Evolutionary conservation across 2,797 vertebrate species (phyloP), one percentile per base, ranked within the genome.

Genomic region (Etheostoma nigrum): DNA sequence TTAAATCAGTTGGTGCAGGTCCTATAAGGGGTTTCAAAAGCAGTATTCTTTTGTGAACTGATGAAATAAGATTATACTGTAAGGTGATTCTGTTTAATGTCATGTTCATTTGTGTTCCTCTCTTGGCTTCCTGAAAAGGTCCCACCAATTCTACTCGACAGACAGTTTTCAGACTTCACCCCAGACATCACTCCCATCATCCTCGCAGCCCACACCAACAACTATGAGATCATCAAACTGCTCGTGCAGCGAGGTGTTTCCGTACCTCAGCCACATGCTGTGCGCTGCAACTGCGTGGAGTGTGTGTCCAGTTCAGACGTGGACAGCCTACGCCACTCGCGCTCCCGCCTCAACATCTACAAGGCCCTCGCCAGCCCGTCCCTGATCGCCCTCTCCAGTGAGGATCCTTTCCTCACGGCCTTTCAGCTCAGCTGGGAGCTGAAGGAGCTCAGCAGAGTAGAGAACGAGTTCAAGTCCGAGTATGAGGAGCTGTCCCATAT

Each of bases 351-450:
- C 25, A 99, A 99, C 83, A 97, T 98, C 91, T 99, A 99, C 94
- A 97, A 94, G 91, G 98, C 98, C 47, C 92, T 99, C 25, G 90
- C 98, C 5, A 99, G 98, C 82, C 96, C 98, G 0, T 99, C 98
- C 0, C 91, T 99, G 80, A 96, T 99, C 3, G 96, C 98, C 6
- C 88, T 99, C 64, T 99, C 98, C 67, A 99, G 98, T 0, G 98
- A 99, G 86, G 98, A 99, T 82, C 98, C 98, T 52, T 99, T 99
- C 78, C 97, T 99, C 67, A 99, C 97, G 0, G 97, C 98, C 64
- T 99, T 99, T 79, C 97, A 98, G 9, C 93, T 99, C 48, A 99
- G 98, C 86, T 99, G 97, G 97, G 98, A 99, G 89, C 96, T 99
- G 44, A 96, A 96, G 83, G 97, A 99, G 69, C 95, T 99, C 85